These are phyloP conservation scores for Balearica regulorum DNA, from an alignment of 2,797 vertebrate genomes.

Conservation along the genomic window DNA sequence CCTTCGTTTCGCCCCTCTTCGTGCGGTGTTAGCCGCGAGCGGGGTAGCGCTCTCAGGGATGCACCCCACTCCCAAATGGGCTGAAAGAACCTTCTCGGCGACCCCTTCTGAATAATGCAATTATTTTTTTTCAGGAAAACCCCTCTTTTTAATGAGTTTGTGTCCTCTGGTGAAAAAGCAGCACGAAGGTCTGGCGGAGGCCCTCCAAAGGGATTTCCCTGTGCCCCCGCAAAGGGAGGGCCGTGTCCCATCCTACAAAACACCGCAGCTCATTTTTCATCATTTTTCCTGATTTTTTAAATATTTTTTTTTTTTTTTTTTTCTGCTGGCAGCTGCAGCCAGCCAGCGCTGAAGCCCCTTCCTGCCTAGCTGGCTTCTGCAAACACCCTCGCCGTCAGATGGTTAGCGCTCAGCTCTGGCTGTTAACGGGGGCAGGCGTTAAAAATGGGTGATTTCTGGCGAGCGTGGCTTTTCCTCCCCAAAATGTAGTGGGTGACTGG, in stretches of 20 bases:
- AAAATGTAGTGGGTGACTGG: not conserved
- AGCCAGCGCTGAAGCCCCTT: accelerated
- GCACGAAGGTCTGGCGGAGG: not conserved
- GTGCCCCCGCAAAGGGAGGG: not conserved
- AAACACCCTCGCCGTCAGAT: accelerated
- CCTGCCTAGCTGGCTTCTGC: not conserved
- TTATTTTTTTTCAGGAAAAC: too few relatives aligned
- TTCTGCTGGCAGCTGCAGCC: not conserved
- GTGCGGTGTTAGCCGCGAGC: accelerated
- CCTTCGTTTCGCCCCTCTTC: not conserved
- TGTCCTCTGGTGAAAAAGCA: not conserved
- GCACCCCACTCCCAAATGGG: accelerated
- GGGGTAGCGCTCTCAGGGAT: accelerated
- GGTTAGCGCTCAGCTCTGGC: not conserved
- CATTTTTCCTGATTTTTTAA: not conserved
- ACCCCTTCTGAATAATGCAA: not conserved
- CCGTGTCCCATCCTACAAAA: not conserved
- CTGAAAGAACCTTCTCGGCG: not conserved
- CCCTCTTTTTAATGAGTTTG: not conserved
- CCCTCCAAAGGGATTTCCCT: not conserved
- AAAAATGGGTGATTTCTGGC: not conserved
- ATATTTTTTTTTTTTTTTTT: too few relatives aligned
- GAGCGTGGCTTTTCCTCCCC: not conserved
- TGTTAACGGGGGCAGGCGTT: not conserved
- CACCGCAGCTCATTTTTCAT: accelerated